phyloP scores from a whole-genome alignment of 2,113 vertebrate genomes.

The Cygnus buccinator region DNA sequence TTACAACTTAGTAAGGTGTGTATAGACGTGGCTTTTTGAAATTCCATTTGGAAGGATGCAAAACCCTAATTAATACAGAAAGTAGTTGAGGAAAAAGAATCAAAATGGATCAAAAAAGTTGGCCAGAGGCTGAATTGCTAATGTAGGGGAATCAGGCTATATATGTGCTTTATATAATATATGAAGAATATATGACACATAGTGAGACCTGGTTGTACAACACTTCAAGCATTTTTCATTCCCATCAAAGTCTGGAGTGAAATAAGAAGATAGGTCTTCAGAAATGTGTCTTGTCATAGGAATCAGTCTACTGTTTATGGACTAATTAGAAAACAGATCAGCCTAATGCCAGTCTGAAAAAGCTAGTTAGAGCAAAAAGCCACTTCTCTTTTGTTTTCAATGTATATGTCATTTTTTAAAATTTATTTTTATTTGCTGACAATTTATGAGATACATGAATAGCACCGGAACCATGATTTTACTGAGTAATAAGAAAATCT shows the following conservation, averaged over 20 bases:
- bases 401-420: background rate
- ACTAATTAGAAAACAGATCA: background rate
- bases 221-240: background rate
- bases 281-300: background rate
- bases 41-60: background rate
- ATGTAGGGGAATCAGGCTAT: background rate
- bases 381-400: background rate
- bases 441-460: background rate
- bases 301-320: background rate
- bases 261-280: background rate
- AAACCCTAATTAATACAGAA: fast-evolving
- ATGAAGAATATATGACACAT: fast-evolving
- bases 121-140: background rate
- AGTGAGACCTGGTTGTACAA: background rate
- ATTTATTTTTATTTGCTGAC: background rate
- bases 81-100: background rate
- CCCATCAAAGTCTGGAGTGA: background rate
- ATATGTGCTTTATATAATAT: no score
- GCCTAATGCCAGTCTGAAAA: background rate
- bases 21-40: background rate
- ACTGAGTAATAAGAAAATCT: background rate
- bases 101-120: background rate
- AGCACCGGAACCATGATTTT: background rate
- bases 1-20: background rate
- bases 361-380: background rate